Evolutionary conservation across 2,113 vertebrate species (phyloP).

Genomic region (Tachycineta bicolor): DNA sequence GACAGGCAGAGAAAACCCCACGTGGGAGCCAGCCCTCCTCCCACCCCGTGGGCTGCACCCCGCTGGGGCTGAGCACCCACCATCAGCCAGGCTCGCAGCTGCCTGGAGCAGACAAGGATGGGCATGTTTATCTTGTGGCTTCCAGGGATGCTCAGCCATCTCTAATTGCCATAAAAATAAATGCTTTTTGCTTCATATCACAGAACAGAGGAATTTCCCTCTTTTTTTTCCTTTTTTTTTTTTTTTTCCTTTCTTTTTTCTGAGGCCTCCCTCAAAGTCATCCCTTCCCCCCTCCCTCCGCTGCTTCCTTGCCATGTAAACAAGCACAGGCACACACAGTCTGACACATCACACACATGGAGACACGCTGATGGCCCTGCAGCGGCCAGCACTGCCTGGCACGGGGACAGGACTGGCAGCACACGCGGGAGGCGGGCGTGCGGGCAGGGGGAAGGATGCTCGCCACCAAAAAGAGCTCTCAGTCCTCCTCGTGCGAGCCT

Average conservation of each 20-base stretch:
- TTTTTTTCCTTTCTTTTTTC: background rate
- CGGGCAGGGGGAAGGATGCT: background rate
- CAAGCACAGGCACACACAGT: conserved; percentile 27
- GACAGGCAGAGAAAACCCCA: background rate
- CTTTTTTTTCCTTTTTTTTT: background rate
- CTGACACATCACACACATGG: conserved; percentile 59
- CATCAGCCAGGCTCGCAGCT: background rate
- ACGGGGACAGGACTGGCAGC: conserved; percentile 8
- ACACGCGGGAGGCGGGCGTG: background rate
- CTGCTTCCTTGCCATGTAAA: conserved; percentile 38
- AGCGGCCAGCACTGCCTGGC: conserved; percentile 5
- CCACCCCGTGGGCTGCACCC: background rate
- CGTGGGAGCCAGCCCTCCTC: background rate
- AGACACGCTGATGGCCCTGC: conserved; percentile 18
- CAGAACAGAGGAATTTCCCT: conserved; percentile 42
- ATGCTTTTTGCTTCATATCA: conserved; percentile 35
- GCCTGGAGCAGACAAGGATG: background rate
- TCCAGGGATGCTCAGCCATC: conserved; percentile 45
- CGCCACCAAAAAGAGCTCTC: background rate
- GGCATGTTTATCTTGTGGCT: conserved; percentile 18
- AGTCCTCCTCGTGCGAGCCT: background rate
- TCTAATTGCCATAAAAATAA: conserved; percentile 57
- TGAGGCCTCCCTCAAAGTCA: conserved; percentile 29
- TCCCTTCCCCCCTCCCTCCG: conserved; percentile 21
- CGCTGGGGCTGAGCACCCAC: background rate